A percentile compares a stretch with the other conserved stretches of the same genome.
Conservation (phyloP, 2,113 vertebrate genomes). For the Tringa solitaria region DNA sequence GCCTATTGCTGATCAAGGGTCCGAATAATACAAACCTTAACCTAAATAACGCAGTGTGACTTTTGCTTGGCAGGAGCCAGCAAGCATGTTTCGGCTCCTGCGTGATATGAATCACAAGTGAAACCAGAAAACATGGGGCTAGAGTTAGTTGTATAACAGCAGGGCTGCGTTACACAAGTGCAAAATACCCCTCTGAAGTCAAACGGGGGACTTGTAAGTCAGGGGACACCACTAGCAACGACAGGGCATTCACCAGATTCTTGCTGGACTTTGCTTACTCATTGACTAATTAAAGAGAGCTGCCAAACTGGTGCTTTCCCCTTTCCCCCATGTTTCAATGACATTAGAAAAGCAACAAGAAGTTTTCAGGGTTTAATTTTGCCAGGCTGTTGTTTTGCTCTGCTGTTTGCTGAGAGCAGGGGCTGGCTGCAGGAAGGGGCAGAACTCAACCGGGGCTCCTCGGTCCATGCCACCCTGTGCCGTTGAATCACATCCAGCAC, state of each 20-base stretch:
- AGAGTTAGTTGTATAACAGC: background rate
- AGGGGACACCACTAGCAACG: background rate
- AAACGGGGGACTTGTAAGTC: background rate
- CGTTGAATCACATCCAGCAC: background rate
- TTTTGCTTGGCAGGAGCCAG: background rate
- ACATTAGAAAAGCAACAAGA: background rate
- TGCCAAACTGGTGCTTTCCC: background rate
- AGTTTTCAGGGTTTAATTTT: background rate
- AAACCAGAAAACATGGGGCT: background rate
- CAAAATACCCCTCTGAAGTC: background rate
- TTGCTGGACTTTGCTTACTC: background rate
- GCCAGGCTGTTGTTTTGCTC: background rate
- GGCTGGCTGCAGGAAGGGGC: background rate
- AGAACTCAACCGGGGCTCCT: background rate
- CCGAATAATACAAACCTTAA: background rate
- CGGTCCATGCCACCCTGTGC: rapidly evolving
- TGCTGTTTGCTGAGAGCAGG: rapidly evolving
- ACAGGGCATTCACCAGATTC: background rate
- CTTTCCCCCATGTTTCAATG: background rate
- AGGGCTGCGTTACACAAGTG: background rate
- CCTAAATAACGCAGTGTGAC: background rate
- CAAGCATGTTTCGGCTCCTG: background rate
- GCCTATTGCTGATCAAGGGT: background rate
- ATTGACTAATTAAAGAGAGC: background rate
- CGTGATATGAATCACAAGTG: background rate